These are phyloP conservation scores for Bergia puertoricense DNA, from an alignment of 92 coral and sea anemone genomes.

Conservation along the genomic window DNA sequence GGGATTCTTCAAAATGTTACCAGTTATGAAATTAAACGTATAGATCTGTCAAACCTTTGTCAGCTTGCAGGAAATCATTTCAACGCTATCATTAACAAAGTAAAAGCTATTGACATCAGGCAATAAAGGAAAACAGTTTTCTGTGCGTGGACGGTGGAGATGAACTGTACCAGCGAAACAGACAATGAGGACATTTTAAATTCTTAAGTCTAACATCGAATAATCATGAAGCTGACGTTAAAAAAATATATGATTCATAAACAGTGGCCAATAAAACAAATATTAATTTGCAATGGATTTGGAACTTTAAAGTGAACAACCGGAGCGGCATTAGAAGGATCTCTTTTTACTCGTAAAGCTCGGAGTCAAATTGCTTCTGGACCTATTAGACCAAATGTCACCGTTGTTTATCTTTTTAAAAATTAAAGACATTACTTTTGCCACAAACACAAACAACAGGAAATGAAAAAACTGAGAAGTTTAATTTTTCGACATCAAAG, in stretches of 20 bases:
- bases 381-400: background rate
- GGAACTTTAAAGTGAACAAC: background rate
- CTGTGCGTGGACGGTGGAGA: background rate
- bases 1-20: background rate
- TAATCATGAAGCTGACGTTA: background rate
- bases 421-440: background rate
- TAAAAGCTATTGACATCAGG: background rate
- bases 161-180: background rate
- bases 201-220: background rate
- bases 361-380: background rate
- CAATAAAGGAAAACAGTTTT: background rate
- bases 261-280: background rate
- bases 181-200: background rate
- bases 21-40: background rate
- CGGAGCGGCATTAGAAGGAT: background rate
- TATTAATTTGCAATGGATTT: too few species aligned
- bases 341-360: background rate
- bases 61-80: background rate
- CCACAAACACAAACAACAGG: conserved; percentile 22
- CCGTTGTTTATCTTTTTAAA: conserved; percentile 4
- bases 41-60: background rate
- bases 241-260: too few species aligned
- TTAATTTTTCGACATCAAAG: conserved; percentile 4
- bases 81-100: background rate
- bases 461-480: conserved; percentile 7